phyloP scores from a whole-genome alignment of 2,888 invertebrate genomes.

The Heliconius aoede region DNA sequence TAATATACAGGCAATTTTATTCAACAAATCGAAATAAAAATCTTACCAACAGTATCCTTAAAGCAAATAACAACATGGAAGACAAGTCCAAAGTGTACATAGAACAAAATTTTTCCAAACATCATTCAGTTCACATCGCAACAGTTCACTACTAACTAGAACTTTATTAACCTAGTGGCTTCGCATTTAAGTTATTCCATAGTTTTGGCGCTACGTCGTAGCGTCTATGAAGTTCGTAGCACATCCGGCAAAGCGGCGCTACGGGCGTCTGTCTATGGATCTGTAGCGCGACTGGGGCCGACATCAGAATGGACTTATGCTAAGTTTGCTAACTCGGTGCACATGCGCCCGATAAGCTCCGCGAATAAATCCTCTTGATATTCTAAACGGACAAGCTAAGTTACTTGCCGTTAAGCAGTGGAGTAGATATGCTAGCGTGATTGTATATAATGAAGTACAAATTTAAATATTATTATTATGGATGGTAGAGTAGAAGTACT shows the following conservation, averaged over 20 bases:
- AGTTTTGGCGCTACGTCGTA: conserved; percentile 47
- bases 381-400: conserved; percentile 45
- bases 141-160: conserved; percentile 48
- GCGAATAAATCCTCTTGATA: conserved; percentile 45
- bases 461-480: neutral
- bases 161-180: conserved; percentile 27
- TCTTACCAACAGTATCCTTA: conserved; percentile 79
- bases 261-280: conserved; percentile 63
- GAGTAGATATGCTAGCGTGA: conserved; percentile 39
- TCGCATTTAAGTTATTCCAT: conserved; percentile 31
- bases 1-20: neutral
- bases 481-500: too few species aligned
- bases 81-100: conserved; percentile 81
- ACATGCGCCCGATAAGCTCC: conserved; percentile 66
- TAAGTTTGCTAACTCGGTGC: conserved; percentile 62
- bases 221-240: conserved; percentile 62
- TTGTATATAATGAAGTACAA: conserved; percentile 34
- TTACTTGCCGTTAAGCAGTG: conserved; percentile 44
- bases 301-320: conserved; percentile 50
- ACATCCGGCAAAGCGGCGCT: conserved; percentile 64
- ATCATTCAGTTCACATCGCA: conserved; percentile 79
- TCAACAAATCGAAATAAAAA: neutral
- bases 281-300: conserved; percentile 66
- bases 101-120: conserved; percentile 81
- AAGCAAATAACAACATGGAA: conserved; percentile 82